Conservation (phyloP, 2,113 vertebrate species). For the Anolis carolinensis region DNA sequence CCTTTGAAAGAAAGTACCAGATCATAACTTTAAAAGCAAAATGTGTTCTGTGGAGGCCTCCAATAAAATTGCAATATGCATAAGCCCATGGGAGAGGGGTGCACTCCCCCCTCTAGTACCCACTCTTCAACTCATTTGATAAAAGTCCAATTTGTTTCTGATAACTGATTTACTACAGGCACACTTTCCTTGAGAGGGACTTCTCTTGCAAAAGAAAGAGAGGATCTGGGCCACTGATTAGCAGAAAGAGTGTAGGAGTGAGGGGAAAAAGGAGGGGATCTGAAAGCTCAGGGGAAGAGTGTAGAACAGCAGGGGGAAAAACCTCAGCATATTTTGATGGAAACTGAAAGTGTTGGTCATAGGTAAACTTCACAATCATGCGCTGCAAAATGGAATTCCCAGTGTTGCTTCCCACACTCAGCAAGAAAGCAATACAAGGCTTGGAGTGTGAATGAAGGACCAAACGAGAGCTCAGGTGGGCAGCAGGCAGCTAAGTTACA, state of each 20-base stretch:
- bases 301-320: background rate
- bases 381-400: slow-evolving; percentile 1
- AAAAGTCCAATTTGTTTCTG: background rate
- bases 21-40: background rate
- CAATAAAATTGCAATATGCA: background rate
- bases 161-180: too few species aligned
- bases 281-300: background rate
- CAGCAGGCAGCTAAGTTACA: background rate
- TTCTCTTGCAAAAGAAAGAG: too few species aligned
- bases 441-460: background rate
- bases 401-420: background rate
- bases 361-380: background rate
- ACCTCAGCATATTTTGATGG: background rate
- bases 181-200: too few species aligned
- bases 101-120: background rate
- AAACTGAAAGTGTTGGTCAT: background rate
- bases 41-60: background rate
- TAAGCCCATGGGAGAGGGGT: too few species aligned
- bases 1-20: background rate
- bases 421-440: background rate
- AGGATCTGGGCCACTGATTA: background rate
- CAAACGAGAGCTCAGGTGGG: too few species aligned
- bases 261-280: background rate
- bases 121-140: background rate
- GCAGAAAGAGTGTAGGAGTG: background rate